Evolutionary conservation across 2,888 invertebrate species (phyloP), one percentile per base, ranked within the genome.

Genomic region (Zaprionus obscuricornis): DNA sequence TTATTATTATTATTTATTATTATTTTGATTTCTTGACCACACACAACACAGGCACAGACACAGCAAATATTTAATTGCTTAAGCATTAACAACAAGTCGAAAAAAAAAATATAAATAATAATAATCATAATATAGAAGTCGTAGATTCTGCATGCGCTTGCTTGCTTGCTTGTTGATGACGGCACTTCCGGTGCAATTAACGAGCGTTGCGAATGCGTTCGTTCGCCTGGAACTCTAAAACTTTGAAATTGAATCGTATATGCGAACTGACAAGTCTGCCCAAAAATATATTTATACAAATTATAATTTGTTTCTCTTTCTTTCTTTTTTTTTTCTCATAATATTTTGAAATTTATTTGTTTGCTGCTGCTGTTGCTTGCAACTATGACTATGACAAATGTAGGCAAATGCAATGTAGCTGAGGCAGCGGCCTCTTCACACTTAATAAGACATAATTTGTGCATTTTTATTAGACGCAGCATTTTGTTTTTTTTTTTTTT

Each of bases 401-500:
- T 64, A 64, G 58, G 57, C 74, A 67, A 74, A 46, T 74, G 70
- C 63, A 33, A 24, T 18, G 27, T 33, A 57, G 20, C 20, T 39
- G 39, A 52, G 2, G n/a, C 26, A 16, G 29, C 26, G 57, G 58
- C 40, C 60, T 50, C 81, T 81, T 81, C 81, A 73, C 81, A 81
- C 81, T 81, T 86, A 81, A 81, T 81, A 81, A 78, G 84, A 78
- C 78, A 81, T 81, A 75, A 86, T 84, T 81, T 84, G 64, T 13
- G 60, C 54, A 64, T 51, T 66, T 84, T 81, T 81, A 81, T 46
- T 84, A 60, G 72, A 37, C 33, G 56, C 39, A 39, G 57, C 70
- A 49, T 62, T 36, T 51, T 43, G 39, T 37, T 40, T n/a, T 45
- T 45, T 52, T 31, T 11, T 39, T 49, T 54, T 33, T 18, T 3